phyloP scores from a whole-genome alignment of 2,797 vertebrate species.

The Oreochromis mossambicus region DNA sequence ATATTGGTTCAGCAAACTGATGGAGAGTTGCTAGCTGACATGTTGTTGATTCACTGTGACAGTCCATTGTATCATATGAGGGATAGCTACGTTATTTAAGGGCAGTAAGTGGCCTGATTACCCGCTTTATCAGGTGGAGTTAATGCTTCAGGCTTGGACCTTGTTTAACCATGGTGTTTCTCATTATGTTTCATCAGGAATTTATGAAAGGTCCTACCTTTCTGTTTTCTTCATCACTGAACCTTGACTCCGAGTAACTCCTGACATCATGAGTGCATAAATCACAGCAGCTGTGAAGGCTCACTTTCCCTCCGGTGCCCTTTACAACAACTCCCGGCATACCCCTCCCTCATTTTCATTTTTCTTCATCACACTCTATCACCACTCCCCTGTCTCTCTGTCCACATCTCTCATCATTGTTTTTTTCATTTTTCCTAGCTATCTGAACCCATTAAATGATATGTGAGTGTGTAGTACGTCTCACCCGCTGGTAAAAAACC shows the following conservation, averaged over 20 bases:
- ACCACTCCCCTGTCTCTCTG: background rate
- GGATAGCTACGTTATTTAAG: slow-evolving; percentile 20
- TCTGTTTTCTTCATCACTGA: slow-evolving; percentile 27
- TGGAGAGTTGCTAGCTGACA: background rate
- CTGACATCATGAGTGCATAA: slow-evolving; percentile 55
- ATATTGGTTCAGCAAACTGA: background rate
- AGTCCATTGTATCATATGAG: background rate
- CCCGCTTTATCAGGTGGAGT: slow-evolving; percentile 13
- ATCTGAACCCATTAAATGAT: slow-evolving; percentile 24
- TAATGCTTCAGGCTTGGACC: slow-evolving; percentile 26
- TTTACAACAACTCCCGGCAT: background rate
- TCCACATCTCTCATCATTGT: slow-evolving; percentile 14
- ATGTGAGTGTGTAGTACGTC: background rate
- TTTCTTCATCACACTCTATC: slow-evolving; percentile 14
- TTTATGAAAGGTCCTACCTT: slow-evolving; percentile 52
- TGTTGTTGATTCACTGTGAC: slow-evolving; percentile 18
- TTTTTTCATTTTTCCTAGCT: slow-evolving; percentile 7
- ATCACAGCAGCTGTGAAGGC: slow-evolving; percentile 47
- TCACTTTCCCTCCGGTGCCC: background rate
- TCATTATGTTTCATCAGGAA: slow-evolving; percentile 53
- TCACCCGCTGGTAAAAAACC: slow-evolving; percentile 19
- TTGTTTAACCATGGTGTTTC: slow-evolving; percentile 22
- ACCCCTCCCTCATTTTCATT: background rate
- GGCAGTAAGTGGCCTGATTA: slow-evolving; percentile 23
- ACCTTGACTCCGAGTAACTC: slow-evolving; percentile 52